A percentile compares a stretch with the other conserved stretches of the same genome.
Conservation (phyloP, 2,888 invertebrate genomes). For the Adelognathus sp. region DNA sequence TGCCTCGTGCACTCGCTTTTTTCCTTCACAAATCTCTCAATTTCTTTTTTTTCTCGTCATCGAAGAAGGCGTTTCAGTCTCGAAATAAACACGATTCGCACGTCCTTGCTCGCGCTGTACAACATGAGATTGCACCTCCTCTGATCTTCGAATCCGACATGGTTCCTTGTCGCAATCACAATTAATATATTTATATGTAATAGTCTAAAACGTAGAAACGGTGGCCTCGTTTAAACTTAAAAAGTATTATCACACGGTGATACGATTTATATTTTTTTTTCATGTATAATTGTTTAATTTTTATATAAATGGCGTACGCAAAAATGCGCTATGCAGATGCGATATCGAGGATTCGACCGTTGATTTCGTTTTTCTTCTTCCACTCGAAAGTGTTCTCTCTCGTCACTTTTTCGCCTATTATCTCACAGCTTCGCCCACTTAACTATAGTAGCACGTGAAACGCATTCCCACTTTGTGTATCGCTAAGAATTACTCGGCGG, state of each 20-base stretch:
- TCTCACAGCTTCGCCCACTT: background rate
- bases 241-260: conserved; percentile 63
- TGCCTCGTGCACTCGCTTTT: conserved; percentile 51
- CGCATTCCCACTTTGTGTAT: conserved; percentile 6
- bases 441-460: conserved; percentile 15
- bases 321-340: conserved; percentile 11
- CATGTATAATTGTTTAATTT: background rate
- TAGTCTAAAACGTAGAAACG: conserved; percentile 36
- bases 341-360: background rate
- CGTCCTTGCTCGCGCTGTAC: conserved; percentile 44
- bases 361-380: background rate
- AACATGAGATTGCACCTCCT: conserved; percentile 57
- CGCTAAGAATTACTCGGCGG: conserved; percentile 21
- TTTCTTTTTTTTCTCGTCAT: conserved; percentile 63
- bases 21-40: too few species aligned
- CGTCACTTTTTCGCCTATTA: too few species aligned
- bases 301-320: conserved; percentile 38
- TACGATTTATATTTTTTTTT: conserved; percentile 1
- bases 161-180: conserved; percentile 33
- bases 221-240: conserved; percentile 51
- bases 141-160: background rate
- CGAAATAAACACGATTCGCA: conserved; percentile 64
- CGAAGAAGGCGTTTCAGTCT: conserved; percentile 69
- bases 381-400: conserved; percentile 16
- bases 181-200: conserved; percentile 31